phyloP scores from a whole-genome alignment of 2,797 vertebrate genomes.

The Anableps anableps region DNA sequence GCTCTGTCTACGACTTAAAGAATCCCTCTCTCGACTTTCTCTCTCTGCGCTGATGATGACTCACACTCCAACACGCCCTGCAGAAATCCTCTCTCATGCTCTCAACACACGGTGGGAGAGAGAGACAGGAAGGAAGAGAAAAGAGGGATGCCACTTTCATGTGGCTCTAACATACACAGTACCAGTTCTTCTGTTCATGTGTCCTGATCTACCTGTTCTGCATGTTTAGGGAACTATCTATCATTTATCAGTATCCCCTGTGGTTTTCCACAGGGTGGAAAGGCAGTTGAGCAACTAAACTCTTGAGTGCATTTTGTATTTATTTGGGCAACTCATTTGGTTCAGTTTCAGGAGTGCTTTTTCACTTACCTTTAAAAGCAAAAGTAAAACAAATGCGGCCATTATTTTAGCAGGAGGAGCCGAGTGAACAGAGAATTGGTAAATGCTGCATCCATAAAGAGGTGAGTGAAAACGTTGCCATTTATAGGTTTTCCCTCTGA shows the following conservation, averaged over 20 bases:
- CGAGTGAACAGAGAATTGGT: constrained; percentile 15
- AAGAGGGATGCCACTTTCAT: constrained; percentile 45
- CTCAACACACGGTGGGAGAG: constrained; percentile 54
- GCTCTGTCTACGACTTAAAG: constrained; percentile 72
- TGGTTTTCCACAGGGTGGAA: constrained; percentile 35
- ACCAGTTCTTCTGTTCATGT: constrained; percentile 58
- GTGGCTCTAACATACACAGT: constrained; percentile 46
- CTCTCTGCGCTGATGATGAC: constrained; percentile 79
- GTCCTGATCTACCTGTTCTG: constrained; percentile 52
- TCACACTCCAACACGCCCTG: constrained; percentile 81
- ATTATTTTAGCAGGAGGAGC: constrained; percentile 14
- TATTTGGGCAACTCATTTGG: constrained; percentile 29
- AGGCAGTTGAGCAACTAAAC: constrained; percentile 39
- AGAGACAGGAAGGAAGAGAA: constrained; percentile 39
- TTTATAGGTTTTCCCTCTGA: constrained; percentile 59
- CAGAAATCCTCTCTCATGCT: constrained; percentile 74
- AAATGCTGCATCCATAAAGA: constrained; percentile 34
- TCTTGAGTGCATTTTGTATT: constrained; percentile 42
- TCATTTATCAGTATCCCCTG: constrained; percentile 57
- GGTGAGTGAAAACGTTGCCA: constrained; percentile 46
- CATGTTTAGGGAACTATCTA: constrained; percentile 53
- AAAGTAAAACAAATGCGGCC: constrained; percentile 14
- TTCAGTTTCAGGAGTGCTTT: constrained; percentile 27
- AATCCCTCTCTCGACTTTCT: constrained; percentile 71
- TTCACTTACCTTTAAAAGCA: constrained; percentile 18